Conservation (phyloP, 2,888 invertebrate species). For the Drosophila tanythrix region DNA sequence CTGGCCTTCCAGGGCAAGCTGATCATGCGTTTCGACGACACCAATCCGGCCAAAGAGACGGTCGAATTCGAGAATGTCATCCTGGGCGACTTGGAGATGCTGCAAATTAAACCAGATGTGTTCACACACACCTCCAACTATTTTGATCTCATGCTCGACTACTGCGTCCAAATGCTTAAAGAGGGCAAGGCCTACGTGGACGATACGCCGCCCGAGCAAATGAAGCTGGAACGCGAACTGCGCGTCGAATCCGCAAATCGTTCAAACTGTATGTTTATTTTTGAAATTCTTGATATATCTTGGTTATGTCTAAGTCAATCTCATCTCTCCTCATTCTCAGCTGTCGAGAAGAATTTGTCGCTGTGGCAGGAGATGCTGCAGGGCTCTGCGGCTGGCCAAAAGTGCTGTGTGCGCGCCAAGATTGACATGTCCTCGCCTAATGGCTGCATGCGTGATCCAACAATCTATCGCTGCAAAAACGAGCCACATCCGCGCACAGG, state of each 20-base stretch:
- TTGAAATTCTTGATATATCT: background rate
- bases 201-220: conserved; percentile 96
- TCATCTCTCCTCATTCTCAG: conserved; percentile 84
- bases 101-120: conserved; percentile 95
- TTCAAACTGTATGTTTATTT: conserved; percentile 89
- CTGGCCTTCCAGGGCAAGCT: conserved; percentile 95
- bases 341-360: conserved; percentile 92
- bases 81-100: conserved; percentile 94
- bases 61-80: conserved; percentile 99
- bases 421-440: conserved; percentile 98
- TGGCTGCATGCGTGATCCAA: conserved; percentile 99
- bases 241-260: conserved; percentile 93
- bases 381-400: conserved; percentile 91
- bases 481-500: conserved; percentile 98
- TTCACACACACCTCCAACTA: conserved; percentile 98
- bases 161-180: conserved; percentile 94
- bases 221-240: conserved; percentile 98
- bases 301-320: background rate
- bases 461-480: conserved; percentile 98
- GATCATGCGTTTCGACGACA: conserved; percentile 99
- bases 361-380: conserved; percentile 98
- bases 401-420: conserved; percentile 97
- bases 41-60: conserved; percentile 99
- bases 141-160: conserved; percentile 95
- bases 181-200: conserved; percentile 98